These are phyloP conservation scores for Typhlichthys subterraneus DNA, from an alignment of 2,797 vertebrate genomes.

Conservation along the genomic window DNA sequence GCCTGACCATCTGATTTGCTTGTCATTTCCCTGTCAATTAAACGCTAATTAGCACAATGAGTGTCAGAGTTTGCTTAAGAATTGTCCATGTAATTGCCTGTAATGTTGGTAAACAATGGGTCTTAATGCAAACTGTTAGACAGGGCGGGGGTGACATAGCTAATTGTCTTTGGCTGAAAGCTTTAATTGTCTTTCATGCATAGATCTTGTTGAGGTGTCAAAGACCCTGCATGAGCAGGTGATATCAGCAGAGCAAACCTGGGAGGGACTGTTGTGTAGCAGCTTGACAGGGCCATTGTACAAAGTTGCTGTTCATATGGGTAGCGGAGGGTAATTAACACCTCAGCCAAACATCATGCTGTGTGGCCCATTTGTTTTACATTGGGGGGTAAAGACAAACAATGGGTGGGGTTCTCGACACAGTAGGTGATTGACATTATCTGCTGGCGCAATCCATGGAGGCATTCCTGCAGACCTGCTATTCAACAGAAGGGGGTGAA, in stretches of 20 bases:
- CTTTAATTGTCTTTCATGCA: slow-evolving; percentile 72
- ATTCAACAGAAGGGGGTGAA: slow-evolving; percentile 48
- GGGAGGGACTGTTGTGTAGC: slow-evolving; percentile 63
- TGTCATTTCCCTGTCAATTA: slow-evolving; percentile 77
- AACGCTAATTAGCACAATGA: slow-evolving; percentile 79
- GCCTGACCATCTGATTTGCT: slow-evolving; percentile 55
- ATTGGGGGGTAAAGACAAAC: slow-evolving; percentile 79
- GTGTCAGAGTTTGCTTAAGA: slow-evolving; percentile 77
- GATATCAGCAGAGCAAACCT: slow-evolving; percentile 67
- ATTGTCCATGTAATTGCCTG: slow-evolving; percentile 79
- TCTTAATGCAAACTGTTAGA: slow-evolving; percentile 66
- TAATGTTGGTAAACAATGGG: slow-evolving; percentile 76
- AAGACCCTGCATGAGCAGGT: slow-evolving; percentile 71
- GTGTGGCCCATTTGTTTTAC: slow-evolving; percentile 83
- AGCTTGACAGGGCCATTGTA: slow-evolving; percentile 72
- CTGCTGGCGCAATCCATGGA: slow-evolving; percentile 68
- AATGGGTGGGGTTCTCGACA: slow-evolving; percentile 71
- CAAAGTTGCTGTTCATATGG: slow-evolving; percentile 74
- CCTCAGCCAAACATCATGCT: slow-evolving; percentile 78
- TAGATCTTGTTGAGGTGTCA: slow-evolving; percentile 77
- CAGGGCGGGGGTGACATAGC: slow-evolving; percentile 61
- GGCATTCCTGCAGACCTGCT: slow-evolving; percentile 68
- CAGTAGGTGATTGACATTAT: slow-evolving; percentile 83
- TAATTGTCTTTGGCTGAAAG: slow-evolving; percentile 55
- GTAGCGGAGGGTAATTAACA: slow-evolving; percentile 78